Percentiles rank a stretch among this genome's conserved stretches.
Evolutionary conservation across 2,888 invertebrate genomes (phyloP).

Genomic region (Pollenia labialis): DNA sequence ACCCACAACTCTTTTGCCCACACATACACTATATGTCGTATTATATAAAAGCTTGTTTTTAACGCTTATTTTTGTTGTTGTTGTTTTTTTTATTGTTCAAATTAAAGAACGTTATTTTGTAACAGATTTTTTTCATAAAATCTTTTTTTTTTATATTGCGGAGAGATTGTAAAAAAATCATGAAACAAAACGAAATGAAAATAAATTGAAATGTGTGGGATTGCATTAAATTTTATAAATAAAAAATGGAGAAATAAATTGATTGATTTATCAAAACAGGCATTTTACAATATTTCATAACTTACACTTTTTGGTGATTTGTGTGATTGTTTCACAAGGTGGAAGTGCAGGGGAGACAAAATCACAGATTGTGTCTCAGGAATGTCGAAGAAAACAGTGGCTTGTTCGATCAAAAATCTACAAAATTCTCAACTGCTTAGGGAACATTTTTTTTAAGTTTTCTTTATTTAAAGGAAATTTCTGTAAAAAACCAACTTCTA

Average conservation of each 20-base stretch:
- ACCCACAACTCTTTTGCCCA: neutral
- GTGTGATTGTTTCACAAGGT: neutral
- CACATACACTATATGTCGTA: neutral
- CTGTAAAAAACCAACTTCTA: too few species aligned
- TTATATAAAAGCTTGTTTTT: conserved; percentile 46
- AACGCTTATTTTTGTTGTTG: conserved; percentile 5
- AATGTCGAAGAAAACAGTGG: conserved; percentile 34
- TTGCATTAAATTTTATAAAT: conserved; percentile 57
- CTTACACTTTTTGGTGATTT: conserved; percentile 25
- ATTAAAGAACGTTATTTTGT: conserved; percentile 39
- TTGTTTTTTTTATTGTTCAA: conserved; percentile 7
- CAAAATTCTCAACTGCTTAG: too few species aligned
- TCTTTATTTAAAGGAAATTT: too few species aligned
- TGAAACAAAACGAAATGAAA: conserved; percentile 26
- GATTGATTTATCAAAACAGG: conserved; percentile 74
- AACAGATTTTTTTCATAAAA: conserved; percentile 20
- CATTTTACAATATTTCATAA: conserved; percentile 68
- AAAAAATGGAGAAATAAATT: conserved; percentile 62
- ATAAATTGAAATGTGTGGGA: conserved; percentile 65
- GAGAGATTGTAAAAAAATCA: conserved; percentile 3
- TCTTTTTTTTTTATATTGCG: neutral
- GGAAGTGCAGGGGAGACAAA: conserved; percentile 19
- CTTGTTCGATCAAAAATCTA: neutral
- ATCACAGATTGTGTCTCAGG: conserved; percentile 46
- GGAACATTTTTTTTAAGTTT: too few species aligned